Evolutionary conservation across 2,888 invertebrate genomes (phyloP).

Genomic region (Synanthedon formicaeformis): DNA sequence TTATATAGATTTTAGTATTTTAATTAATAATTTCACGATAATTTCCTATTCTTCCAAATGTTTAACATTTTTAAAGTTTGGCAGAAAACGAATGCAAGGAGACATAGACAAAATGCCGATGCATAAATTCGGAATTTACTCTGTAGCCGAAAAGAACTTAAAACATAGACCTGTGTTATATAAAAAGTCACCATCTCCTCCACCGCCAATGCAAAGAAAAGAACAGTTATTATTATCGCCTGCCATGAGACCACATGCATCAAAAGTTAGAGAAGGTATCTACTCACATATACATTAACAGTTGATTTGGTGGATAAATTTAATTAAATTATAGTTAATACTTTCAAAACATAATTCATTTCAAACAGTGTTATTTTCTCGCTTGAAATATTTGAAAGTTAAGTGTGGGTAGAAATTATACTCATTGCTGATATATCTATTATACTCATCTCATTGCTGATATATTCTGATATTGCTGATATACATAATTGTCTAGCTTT

Average conservation of each 20-base stretch:
- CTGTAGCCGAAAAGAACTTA: slow-evolving; percentile 34
- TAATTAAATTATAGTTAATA: slow-evolving; percentile 3
- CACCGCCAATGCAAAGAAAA: slow-evolving; percentile 29
- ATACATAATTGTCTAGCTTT: no score
- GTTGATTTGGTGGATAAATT: no score
- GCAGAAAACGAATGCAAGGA: slow-evolving; percentile 43
- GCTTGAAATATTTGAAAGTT: no score
- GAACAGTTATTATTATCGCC: slow-evolving; percentile 19
- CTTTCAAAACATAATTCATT: background rate
- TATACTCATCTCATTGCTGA: no score
- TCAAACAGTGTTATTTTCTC: slow-evolving; percentile 38
- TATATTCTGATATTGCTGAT: no score
- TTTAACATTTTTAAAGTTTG: slow-evolving; percentile 29
- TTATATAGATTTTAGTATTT: background rate
- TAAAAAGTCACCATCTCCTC: slow-evolving; percentile 33
- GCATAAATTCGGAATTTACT: slow-evolving; percentile 53
- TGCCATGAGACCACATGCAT: slow-evolving; percentile 30
- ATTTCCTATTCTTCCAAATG: slow-evolving; percentile 1
- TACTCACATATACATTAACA: background rate
- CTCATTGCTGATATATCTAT: no score
- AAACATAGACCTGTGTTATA: slow-evolving; percentile 28
- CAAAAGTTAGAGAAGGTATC: slow-evolving; percentile 41
- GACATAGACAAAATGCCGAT: slow-evolving; percentile 40
- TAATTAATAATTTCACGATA: background rate
- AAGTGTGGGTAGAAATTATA: slow-evolving; percentile 1